Percentiles rank a stretch among this genome's conserved stretches.
Evolutionary conservation across 2,888 invertebrate genomes (phyloP).

Genomic region (Eustalomyia histrio): DNA sequence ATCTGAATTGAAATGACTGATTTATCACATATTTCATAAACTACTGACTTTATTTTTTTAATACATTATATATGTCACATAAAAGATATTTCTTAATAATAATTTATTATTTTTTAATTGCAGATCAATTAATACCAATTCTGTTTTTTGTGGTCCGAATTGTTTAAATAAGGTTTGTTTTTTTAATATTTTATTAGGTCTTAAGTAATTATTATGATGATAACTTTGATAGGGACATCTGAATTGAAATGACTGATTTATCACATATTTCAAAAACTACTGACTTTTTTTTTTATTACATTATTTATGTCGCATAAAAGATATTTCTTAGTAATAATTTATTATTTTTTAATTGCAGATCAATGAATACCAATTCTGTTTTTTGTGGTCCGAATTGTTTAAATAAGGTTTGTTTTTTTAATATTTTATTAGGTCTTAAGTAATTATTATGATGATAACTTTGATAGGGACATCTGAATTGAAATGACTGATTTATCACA

Average conservation of each 20-base stretch:
- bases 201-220: conserved; percentile 49
- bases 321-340: no score
- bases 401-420: no score
- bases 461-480: conserved; percentile 63
- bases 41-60: background rate
- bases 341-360: no score
- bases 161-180: background rate
- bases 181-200: background rate
- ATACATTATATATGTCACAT: background rate
- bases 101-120: no score
- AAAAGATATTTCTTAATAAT: background rate
- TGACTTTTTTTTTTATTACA: background rate
- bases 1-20: conserved; percentile 60
- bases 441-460: conserved; percentile 54
- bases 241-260: conserved; percentile 60
- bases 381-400: no score
- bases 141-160: no score
- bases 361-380: no score
- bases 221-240: conserved; percentile 65
- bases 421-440: background rate
- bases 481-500: background rate
- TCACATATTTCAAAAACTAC: conserved; percentile 35
- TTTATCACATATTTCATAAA: conserved; percentile 50
- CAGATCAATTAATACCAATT: no score
- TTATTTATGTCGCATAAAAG: background rate